Evolutionary conservation across 2,113 vertebrate species (phyloP).

Genomic region (Platysteira castanea): DNA sequence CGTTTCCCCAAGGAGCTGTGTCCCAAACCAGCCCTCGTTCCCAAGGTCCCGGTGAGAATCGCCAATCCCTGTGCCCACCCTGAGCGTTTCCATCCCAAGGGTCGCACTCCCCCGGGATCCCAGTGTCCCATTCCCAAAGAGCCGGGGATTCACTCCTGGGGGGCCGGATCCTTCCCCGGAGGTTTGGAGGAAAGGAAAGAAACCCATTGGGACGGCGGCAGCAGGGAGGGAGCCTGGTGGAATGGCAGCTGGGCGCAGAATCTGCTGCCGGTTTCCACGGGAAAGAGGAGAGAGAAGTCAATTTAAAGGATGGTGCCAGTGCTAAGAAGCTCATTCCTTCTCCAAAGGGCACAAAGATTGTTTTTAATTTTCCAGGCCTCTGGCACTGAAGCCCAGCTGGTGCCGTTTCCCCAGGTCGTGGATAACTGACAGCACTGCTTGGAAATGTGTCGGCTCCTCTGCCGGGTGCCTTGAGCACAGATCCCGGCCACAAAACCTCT

Average conservation of each 20-base stretch:
- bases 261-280: background rate
- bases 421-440: background rate
- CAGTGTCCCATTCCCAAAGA: background rate
- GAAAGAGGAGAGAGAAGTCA: background rate
- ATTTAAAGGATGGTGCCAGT: background rate
- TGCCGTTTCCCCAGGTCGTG: background rate
- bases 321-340: background rate
- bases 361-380: background rate
- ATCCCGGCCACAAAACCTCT: rapidly evolving
- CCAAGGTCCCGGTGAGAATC: background rate
- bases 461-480: background rate
- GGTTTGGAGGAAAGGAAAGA: background rate
- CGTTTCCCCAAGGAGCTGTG: too few relatives aligned
- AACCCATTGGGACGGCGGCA: background rate
- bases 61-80: background rate
- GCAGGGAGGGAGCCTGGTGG: background rate
- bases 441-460: background rate
- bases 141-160: background rate
- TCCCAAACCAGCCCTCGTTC: rapidly evolving
- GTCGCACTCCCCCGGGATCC: too few relatives aligned
- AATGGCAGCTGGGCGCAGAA: rapidly evolving
- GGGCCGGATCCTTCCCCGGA: background rate
- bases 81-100: background rate
- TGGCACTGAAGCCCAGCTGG: background rate
- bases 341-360: background rate